Conservation (phyloP, 2,113 vertebrate genomes). For the Abramis brama region DNA sequence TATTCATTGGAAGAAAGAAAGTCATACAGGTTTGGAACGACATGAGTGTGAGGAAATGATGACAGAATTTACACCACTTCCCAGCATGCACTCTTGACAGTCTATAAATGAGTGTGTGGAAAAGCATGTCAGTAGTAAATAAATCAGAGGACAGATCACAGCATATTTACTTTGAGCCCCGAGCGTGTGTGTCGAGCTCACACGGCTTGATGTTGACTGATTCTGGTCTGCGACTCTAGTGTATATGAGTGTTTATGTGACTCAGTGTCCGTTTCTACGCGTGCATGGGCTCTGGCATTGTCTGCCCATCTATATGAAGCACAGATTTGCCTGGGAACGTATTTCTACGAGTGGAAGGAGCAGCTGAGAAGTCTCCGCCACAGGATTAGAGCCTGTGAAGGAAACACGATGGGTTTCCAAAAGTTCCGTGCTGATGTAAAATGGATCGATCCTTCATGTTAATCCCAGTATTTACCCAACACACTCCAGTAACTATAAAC, state of each 20-base stretch:
- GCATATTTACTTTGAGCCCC: neutral
- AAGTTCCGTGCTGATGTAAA: conserved; percentile 54
- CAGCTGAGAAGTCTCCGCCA: conserved; percentile 56
- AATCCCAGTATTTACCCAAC: conserved; percentile 65
- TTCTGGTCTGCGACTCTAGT: conserved; percentile 15
- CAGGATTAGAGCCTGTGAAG: conserved; percentile 53
- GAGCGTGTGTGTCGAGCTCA: conserved; percentile 7
- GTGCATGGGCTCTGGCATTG: neutral
- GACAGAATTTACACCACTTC: conserved; percentile 3
- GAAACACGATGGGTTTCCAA: conserved; percentile 36
- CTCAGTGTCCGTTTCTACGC: conserved; percentile 15
- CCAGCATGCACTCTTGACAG: conserved; percentile 35
- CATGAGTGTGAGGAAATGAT: neutral
- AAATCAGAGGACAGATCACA: neutral
- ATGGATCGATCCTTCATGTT: conserved; percentile 56
- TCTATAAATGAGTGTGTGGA: conserved; percentile 31
- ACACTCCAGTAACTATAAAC: conserved; percentile 61
- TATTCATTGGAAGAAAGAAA: neutral
- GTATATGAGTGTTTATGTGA: conserved; percentile 34
- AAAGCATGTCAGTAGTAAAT: conserved; percentile 40
- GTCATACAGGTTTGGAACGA: neutral
- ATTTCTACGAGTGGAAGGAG: conserved; percentile 34
- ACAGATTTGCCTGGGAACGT: neutral
- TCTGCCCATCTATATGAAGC: conserved; percentile 29
- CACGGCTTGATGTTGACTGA: conserved; percentile 18